Conservation (phyloP, 2,113 vertebrate species). For the Emberiza fucata region DNA sequence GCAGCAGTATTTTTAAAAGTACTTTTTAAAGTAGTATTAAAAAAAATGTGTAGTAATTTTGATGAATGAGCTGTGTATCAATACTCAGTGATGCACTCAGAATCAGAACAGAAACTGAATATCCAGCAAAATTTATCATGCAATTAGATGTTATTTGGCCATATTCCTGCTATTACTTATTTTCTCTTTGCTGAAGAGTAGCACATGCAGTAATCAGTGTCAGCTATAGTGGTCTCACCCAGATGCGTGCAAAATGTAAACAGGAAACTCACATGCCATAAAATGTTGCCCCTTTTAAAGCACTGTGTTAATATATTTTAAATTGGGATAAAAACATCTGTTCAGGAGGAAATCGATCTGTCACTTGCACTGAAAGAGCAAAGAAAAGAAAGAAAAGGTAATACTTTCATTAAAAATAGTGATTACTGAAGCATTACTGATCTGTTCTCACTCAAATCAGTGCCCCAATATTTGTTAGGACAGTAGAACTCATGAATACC, state of each 20-base stretch:
- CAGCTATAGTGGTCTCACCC: not conserved
- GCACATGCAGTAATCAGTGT: not conserved
- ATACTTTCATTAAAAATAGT: not conserved
- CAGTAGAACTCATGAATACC: not conserved
- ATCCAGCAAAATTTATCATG: not conserved
- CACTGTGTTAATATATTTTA: not conserved
- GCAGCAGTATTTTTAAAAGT: not conserved
- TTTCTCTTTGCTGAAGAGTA: not conserved
- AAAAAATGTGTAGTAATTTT: not conserved
- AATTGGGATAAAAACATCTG: not conserved
- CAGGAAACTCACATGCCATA: not conserved
- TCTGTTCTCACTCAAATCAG: not conserved
- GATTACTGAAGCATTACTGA: not conserved
- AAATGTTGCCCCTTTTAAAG: not conserved
- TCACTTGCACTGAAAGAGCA: not conserved
- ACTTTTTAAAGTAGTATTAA: not conserved
- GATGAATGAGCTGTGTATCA: not conserved
- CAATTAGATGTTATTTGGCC: not conserved
- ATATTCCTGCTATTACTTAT: not conserved
- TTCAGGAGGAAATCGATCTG: not conserved
- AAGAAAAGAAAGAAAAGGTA: not conserved
- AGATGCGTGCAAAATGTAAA: not conserved
- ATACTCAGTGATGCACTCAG: not conserved
- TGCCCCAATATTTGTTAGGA: not conserved
- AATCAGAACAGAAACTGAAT: not conserved